A percentile compares a stretch with the other conserved stretches of the same genome.
phyloP scores from a whole-genome alignment of 2,888 invertebrate genomes.

The Onthophagus sagittarius region DNA sequence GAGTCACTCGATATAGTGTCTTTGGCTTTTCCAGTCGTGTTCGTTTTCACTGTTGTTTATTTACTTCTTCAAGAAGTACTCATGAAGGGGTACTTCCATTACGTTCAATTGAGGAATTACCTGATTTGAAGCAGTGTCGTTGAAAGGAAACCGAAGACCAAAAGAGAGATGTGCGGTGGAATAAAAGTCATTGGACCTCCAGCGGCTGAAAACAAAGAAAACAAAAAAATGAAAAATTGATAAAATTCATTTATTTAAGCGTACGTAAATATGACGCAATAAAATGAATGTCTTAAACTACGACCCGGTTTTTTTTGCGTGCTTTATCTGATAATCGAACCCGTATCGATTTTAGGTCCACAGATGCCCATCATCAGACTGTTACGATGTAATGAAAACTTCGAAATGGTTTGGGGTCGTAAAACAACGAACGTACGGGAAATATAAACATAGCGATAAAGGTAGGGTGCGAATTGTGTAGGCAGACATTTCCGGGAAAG shows the following conservation, averaged over 20 bases:
- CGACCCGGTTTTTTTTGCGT: background rate
- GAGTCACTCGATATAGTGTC: constrained; percentile 20
- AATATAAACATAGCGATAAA: background rate
- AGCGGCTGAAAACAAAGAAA: constrained; percentile 41
- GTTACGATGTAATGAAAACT: background rate
- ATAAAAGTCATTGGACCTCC: constrained; percentile 41
- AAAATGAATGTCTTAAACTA: background rate
- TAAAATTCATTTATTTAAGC: background rate
- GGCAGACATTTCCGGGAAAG: background rate
- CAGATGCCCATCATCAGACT: background rate
- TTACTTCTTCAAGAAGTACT: constrained; percentile 7
- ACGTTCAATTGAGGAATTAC: constrained; percentile 36
- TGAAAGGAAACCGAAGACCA: constrained; percentile 38
- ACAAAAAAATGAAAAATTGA: constrained; percentile 19
- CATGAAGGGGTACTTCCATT: background rate
- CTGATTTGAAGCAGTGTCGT: constrained; percentile 36
- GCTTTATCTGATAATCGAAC: background rate
- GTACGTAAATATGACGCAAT: background rate
- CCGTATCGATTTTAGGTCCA: background rate
- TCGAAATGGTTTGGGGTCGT: background rate
- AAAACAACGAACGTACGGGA: background rate
- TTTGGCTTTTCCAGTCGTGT: constrained; percentile 14
- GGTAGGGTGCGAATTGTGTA: background rate
- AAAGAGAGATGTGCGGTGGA: constrained; percentile 37
- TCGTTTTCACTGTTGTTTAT: constrained; percentile 2